phyloP scores from a whole-genome alignment of 2,113 vertebrate species.

The Ptychochromis oligacanthus region DNA sequence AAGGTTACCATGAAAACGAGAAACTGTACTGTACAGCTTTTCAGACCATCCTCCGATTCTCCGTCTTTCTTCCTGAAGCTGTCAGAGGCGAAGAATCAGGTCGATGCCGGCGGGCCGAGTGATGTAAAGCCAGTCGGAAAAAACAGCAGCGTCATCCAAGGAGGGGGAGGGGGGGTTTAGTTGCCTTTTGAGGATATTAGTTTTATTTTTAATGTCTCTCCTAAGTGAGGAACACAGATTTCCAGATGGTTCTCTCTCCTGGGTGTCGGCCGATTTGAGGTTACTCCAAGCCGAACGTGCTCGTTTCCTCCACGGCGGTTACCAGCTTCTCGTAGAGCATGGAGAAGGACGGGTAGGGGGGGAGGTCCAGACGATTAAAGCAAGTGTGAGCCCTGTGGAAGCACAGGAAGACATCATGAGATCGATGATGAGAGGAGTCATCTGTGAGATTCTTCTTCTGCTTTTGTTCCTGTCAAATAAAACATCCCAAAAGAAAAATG shows the following conservation, averaged over 20 bases:
- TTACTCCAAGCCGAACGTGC: slow-evolving; percentile 97
- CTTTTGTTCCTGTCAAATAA: not conserved
- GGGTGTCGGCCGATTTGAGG: not conserved
- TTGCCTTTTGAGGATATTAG: slow-evolving; percentile 61
- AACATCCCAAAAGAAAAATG: not conserved
- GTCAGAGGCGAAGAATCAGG: slow-evolving; percentile 33
- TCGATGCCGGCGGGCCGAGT: slow-evolving; percentile 9
- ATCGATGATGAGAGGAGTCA: not conserved
- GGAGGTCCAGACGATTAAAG: slow-evolving; percentile 97
- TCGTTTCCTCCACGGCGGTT: slow-evolving; percentile 97
- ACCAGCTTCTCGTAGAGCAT: slow-evolving; percentile 98
- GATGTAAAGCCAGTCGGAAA: slow-evolving; percentile 30
- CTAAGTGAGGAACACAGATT: slow-evolving; percentile 1
- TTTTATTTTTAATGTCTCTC: slow-evolving; percentile 34
- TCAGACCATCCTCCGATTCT: slow-evolving; percentile 7
- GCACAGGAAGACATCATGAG: not conserved
- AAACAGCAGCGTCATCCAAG: slow-evolving; percentile 34
- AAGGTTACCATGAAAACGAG: slow-evolving; percentile 38
- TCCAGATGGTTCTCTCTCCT: slow-evolving; percentile 26
- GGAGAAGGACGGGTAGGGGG: slow-evolving; percentile 96
- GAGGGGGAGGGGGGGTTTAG: slow-evolving; percentile 9
- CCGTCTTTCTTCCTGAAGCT: slow-evolving; percentile 2
- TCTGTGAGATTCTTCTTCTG: not conserved
- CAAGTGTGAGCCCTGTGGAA: slow-evolving; percentile 93
- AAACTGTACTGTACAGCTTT: slow-evolving; percentile 28